These are phyloP conservation scores for Larimichthys polyactis DNA, from an alignment of 2,113 vertebrate species.

Conservation along the genomic window DNA sequence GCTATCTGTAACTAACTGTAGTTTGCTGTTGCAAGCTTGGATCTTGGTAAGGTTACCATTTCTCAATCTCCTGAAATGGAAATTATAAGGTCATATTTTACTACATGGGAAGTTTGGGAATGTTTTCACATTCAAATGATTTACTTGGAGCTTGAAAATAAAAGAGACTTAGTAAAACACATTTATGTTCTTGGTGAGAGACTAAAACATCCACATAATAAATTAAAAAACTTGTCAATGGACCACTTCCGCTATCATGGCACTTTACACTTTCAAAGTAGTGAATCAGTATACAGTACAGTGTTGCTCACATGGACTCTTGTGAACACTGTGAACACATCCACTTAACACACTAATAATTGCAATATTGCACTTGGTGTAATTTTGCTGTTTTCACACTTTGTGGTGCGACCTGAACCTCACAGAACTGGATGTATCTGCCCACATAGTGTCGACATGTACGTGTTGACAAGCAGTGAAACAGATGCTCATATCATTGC, in stretches of 20 bases:
- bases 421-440: neutral
- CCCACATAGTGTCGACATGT: neutral
- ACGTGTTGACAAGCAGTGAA: neutral
- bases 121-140: neutral
- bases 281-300: neutral
- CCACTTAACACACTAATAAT: neutral
- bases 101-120: neutral
- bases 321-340: neutral
- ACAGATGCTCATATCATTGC: neutral
- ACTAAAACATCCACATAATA: too few species aligned
- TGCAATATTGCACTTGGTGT: neutral
- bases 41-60: neutral
- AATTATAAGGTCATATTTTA: neutral
- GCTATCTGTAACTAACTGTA: too few species aligned
- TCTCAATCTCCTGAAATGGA: neutral
- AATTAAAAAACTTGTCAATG: too few species aligned
- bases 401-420: neutral
- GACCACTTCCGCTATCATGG: neutral
- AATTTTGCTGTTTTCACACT: neutral
- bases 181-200: too few species aligned
- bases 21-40: neutral
- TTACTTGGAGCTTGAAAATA: neutral
- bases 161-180: too few species aligned
- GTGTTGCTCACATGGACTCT: neutral
- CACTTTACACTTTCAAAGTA: neutral